Evolutionary conservation across 2,113 vertebrate species (phyloP).

Genomic region (Apteryx owenii): DNA sequence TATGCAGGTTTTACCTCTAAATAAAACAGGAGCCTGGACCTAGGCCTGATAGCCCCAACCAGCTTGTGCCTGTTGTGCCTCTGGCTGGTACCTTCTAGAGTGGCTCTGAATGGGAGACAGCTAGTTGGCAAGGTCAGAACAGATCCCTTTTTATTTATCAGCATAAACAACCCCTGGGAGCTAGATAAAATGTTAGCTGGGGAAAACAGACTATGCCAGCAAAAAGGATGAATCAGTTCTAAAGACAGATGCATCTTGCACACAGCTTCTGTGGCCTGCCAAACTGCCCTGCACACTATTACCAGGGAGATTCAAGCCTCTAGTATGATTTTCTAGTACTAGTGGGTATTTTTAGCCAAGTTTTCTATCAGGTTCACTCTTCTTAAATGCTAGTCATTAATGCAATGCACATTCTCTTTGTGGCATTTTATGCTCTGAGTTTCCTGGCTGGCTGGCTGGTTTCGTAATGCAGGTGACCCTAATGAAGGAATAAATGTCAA

Average conservation of each 20-base stretch:
- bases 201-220: conserved; percentile 25
- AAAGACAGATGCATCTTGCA: conserved; percentile 3
- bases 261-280: not conserved
- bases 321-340: not conserved
- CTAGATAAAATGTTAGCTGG: conserved; percentile 25
- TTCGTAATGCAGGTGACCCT: conserved; percentile 26
- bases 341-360: conserved; percentile 20
- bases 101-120: not conserved
- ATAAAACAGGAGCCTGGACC: not conserved
- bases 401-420: not conserved
- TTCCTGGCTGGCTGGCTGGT: not conserved
- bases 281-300: not conserved
- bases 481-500: conserved; percentile 53
- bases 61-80: not conserved
- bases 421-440: conserved; percentile 30
- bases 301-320: not conserved
- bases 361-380: not conserved
- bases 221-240: conserved; percentile 44
- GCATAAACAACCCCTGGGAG: not conserved
- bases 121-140: not conserved
- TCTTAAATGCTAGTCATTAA: conserved; percentile 18
- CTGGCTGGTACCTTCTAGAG: not conserved
- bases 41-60: not conserved
- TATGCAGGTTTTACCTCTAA: not conserved
- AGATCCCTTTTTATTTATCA: not conserved